Percentiles rank a stretch among this genome's conserved stretches.
Evolutionary conservation across 64 coral and sea anemone species (phyloP).

Genomic region (Montipora capricornis): DNA sequence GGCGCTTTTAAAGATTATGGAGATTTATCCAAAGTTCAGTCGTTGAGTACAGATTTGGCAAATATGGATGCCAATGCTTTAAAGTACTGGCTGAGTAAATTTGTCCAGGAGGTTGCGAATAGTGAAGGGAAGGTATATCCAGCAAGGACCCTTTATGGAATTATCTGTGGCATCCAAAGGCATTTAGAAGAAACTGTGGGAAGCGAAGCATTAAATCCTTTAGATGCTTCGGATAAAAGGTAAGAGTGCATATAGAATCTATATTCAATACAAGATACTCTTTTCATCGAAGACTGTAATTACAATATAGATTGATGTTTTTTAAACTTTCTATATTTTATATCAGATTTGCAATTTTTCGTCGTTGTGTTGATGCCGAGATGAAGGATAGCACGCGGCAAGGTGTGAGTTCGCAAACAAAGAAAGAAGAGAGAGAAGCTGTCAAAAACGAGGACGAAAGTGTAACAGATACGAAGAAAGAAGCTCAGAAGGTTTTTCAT

Average conservation of each 20-base stretch:
- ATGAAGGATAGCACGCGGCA: constrained; percentile 60
- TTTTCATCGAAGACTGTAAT: constrained; percentile 19
- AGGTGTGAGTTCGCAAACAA: constrained; percentile 73
- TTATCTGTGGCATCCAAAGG: constrained; percentile 50
- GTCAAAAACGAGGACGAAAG: constrained; percentile 68
- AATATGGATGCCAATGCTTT: constrained; percentile 25
- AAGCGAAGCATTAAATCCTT: constrained; percentile 53
- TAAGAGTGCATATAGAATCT: constrained; percentile 9
- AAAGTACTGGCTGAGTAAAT: constrained; percentile 57
- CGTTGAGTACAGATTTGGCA: constrained; percentile 40
- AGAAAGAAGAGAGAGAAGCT: constrained; percentile 79
- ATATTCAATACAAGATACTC: constrained; percentile 8
- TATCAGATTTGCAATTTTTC: constrained; percentile 66
- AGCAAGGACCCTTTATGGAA: constrained; percentile 40
- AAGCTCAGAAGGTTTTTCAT: no score
- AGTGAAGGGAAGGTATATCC: constrained; percentile 52
- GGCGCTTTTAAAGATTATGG: constrained; percentile 36
- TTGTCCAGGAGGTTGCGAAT: constrained; percentile 58
- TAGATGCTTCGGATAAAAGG: constrained; percentile 62
- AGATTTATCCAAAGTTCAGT: constrained; percentile 56
- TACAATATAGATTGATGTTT: constrained; percentile 17
- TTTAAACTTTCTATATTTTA: constrained; percentile 32
- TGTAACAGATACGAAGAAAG: no score
- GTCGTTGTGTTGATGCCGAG: constrained; percentile 71
- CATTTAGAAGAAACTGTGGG: constrained; percentile 64